Base-by-base conservation (phyloP, 37 sponge, comb jelly and placozoan species). In the Bolinopsis microptera region DNA sequence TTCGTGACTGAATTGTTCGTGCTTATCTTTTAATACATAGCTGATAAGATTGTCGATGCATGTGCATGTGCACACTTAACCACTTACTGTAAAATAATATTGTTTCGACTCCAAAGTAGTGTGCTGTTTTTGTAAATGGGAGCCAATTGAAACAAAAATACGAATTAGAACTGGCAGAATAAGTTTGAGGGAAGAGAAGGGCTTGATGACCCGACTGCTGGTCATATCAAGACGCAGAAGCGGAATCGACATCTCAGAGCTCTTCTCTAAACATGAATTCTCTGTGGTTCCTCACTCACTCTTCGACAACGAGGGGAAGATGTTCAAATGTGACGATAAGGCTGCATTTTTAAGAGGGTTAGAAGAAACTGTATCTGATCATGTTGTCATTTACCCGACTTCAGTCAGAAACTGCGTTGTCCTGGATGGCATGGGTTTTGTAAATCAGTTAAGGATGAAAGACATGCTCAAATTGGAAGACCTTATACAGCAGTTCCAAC, bases 351-450 rank as follows among this genome's bases (percentile, higher is more conserved):
- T 70, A 25, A 25, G 27, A 25, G 74, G n/a, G 5, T 25, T 70
- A 25, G 74, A 70, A 70, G 74, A 70, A 5, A 2, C 27, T 3
- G 18, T 70, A 3, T 23, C 23, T 25, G 27, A 24, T 3, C 5
- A 18, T 18, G 3, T 70, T 70, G 74, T 70, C 5, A 70, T 70
- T 25, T n/a, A n/a, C n/a, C n/a, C n/a, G n/a, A n/a, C n/a, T n/a
- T n/a, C n/a, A n/a, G n/a, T n/a, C n/a, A n/a, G n/a, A n/a, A n/a
- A n/a, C n/a, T n/a, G n/a, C n/a, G n/a, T n/a, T n/a, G n/a, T n/a
- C n/a, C 18, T 67, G 68, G 74, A 70, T 70, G 74, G 74, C 23
- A 70, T 70, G 74, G 74, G 74, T 24, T 18, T 70, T 70, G 74
- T 70, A 70, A 70, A 70, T 30, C 74, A 70, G 27, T 30, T 70